phyloP scores from a whole-genome alignment of 2,113 vertebrate species.

The Psettodes erumei region DNA sequence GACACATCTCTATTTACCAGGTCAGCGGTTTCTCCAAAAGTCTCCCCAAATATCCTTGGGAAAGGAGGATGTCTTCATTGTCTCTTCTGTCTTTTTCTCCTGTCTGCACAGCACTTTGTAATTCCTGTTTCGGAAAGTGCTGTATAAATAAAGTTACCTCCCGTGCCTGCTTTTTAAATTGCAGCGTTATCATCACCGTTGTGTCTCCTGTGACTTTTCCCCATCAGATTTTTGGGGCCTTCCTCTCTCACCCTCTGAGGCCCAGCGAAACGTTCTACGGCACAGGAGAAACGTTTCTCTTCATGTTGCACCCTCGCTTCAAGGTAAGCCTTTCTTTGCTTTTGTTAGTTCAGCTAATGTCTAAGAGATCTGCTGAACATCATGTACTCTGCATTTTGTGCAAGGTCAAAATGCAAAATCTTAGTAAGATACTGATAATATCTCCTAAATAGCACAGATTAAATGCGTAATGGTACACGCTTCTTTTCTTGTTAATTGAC shows the following conservation, averaged over 20 bases:
- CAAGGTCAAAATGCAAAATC: not conserved
- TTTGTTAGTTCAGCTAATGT: not conserved
- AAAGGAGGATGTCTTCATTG: not conserved
- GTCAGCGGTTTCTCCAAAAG: not conserved
- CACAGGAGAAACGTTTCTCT: conserved; percentile 86
- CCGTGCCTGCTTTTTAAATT: not conserved
- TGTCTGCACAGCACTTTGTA: not conserved
- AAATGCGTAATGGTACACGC: too few relatives aligned
- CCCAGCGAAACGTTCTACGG: conserved; percentile 83
- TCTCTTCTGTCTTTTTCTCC: not conserved
- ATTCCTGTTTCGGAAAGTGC: too few relatives aligned
- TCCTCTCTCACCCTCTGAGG: conserved; percentile 83
- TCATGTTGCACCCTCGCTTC: conserved; percentile 83
- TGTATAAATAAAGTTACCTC: not conserved
- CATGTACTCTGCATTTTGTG: not conserved
- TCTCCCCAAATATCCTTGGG: not conserved
- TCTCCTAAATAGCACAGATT: not conserved
- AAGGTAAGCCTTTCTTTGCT: conserved; percentile 71
- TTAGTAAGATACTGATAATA: not conserved
- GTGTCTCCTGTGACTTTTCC: not conserved
- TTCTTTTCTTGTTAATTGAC: too few relatives aligned
- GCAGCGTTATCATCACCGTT: not conserved
- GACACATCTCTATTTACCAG: not conserved
- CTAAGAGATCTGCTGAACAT: not conserved
- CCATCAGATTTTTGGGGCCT: conserved; percentile 82